Evolutionary conservation across 2,797 vertebrate genomes (phyloP).

Genomic region (Manis pentadactyla): DNA sequence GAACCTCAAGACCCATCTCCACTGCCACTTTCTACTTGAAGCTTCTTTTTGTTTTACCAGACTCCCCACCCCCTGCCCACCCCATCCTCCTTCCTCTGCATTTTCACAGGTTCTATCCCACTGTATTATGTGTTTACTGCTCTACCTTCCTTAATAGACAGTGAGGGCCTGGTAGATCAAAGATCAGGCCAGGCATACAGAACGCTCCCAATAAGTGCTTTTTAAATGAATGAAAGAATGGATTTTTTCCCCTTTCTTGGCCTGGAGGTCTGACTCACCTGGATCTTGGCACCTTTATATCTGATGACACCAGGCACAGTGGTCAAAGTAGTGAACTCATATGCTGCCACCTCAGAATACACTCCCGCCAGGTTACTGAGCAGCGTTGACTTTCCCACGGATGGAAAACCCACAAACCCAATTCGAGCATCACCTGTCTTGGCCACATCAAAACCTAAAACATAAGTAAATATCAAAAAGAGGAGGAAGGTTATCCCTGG

Average conservation of each 20-base stretch:
- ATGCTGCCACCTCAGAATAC: conserved; percentile 98
- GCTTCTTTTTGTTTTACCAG: neutral
- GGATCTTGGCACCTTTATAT: conserved; percentile 99
- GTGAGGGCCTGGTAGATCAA: neutral
- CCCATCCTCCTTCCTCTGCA: neutral
- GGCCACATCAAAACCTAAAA: conserved; percentile 96
- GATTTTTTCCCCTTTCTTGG: neutral
- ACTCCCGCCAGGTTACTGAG: conserved; percentile 98
- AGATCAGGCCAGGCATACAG: neutral
- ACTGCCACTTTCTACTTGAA: conserved; percentile 5
- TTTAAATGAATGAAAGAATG: neutral
- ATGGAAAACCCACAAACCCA: conserved; percentile 98
- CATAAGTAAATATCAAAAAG: conserved; percentile 46
- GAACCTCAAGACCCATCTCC: neutral
- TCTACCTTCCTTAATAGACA: neutral
- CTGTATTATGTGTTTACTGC: neutral
- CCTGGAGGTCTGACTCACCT: conserved; percentile 88
- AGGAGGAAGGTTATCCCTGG: neutral
- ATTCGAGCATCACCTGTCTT: conserved; percentile 98
- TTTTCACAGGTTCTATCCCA: neutral
- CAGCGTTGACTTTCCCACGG: conserved; percentile 98
- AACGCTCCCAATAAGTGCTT: neutral
- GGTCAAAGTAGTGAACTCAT: conserved; percentile 98
- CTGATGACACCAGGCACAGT: conserved; percentile 98
- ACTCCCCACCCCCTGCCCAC: neutral